Conservation (phyloP, 2,113 vertebrate species). For the Candoia aspera region DNA sequence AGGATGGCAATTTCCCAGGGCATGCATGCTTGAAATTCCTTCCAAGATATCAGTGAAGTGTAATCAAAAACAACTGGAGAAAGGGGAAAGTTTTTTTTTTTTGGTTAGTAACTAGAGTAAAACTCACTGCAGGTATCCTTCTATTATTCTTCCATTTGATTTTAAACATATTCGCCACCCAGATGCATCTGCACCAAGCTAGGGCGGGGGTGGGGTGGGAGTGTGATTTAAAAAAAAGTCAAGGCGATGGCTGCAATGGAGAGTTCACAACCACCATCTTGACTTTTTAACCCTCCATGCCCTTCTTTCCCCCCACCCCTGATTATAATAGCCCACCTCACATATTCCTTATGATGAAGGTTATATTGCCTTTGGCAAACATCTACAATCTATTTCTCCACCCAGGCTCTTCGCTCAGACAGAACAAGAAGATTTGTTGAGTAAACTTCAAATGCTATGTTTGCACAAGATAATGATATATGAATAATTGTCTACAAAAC, state of each 20-base stretch:
- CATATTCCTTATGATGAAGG: not conserved
- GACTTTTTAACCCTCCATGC: not conserved
- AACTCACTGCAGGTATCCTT: not conserved
- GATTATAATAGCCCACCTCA: not conserved
- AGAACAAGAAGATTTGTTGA: not conserved
- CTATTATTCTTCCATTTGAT: not conserved
- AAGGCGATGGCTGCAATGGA: not conserved
- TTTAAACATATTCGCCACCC: not conserved
- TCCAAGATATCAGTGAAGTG: conserved; percentile 86
- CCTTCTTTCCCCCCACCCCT: not conserved
- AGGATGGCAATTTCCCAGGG: conserved; percentile 92
- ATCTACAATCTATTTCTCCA: not conserved
- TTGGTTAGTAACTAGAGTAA: conserved; percentile 3
- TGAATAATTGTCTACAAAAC: not conserved
- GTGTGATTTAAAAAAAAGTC: not conserved
- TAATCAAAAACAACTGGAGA: conserved; percentile 74
- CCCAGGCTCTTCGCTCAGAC: not conserved
- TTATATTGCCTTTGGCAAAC: not conserved
- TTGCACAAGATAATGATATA: not conserved
- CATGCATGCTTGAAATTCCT: conserved; percentile 92
- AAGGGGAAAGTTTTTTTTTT: conserved; percentile 31
- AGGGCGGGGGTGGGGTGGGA: not conserved
- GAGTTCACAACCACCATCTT: not conserved
- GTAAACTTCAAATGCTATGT: not conserved
- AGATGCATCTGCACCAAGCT: not conserved